Evolutionary conservation across 2,888 invertebrate genomes (phyloP).

Genomic region (Eremobia ochroleuca): DNA sequence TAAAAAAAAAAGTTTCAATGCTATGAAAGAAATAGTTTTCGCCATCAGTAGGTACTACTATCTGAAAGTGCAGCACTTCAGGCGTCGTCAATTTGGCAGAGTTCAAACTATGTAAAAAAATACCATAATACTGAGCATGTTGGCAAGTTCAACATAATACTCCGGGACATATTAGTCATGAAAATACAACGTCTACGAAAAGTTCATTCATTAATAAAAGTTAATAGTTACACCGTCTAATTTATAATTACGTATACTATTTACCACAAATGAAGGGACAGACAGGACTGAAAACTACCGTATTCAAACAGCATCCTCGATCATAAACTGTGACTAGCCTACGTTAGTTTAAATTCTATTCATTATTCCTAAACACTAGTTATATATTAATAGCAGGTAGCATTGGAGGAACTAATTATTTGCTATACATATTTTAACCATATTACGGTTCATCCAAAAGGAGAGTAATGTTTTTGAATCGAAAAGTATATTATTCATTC

Average conservation of each 20-base stretch:
- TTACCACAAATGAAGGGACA: conserved; percentile 17
- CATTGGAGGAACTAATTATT: background rate
- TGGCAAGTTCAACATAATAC: background rate
- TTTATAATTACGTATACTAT: conserved; percentile 32
- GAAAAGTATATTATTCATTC: no score
- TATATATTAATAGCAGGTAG: background rate
- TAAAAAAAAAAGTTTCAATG: background rate
- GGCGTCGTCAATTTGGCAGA: background rate
- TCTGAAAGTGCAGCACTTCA: background rate
- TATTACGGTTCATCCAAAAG: background rate
- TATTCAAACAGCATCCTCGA: conserved; percentile 10
- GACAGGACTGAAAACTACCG: conserved; percentile 28
- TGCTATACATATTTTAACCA: background rate
- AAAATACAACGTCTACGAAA: conserved; percentile 2
- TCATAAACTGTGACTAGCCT: conserved; percentile 23
- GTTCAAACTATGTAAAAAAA: background rate
- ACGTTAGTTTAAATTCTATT: conserved; percentile 12
- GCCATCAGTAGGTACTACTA: background rate
- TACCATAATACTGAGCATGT: background rate
- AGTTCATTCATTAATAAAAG: background rate
- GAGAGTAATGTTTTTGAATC: background rate
- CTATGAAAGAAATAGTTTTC: background rate
- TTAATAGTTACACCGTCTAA: background rate
- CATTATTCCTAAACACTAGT: background rate
- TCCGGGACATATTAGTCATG: background rate